Percentiles rank a stretch among this genome's conserved stretches.
These are phyloP conservation scores for Spea multiplicata DNA, from an alignment of 2,113 vertebrate genomes.

Conservation along the genomic window DNA sequence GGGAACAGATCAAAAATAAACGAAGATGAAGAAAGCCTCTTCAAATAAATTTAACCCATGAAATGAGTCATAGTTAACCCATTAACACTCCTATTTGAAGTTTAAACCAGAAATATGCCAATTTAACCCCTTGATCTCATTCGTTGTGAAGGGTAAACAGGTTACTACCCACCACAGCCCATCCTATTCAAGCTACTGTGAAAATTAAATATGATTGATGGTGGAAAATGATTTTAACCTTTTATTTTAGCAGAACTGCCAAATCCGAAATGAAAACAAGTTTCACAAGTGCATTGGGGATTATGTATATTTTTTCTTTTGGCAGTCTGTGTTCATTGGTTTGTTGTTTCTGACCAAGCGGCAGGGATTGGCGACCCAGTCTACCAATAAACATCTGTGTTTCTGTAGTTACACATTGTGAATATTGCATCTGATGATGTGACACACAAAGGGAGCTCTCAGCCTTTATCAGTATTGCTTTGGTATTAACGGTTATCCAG, in stretches of 20 bases:
- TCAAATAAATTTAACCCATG: too few relatives aligned
- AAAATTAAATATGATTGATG: too few relatives aligned
- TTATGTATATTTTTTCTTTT: slow-evolving; percentile 31
- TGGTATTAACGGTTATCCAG: slow-evolving; percentile 75
- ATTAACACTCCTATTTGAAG: too few relatives aligned
- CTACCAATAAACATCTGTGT: slow-evolving; percentile 37
- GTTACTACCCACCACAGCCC: too few relatives aligned
- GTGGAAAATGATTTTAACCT: slow-evolving; percentile 12
- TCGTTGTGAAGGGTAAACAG: too few relatives aligned
- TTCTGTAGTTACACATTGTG: slow-evolving; percentile 30
- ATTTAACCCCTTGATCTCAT: too few relatives aligned
- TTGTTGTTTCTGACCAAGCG: slow-evolving; percentile 42
- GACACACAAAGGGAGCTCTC: not conserved
- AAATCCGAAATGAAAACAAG: slow-evolving; percentile 28
- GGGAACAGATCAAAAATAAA: too few relatives aligned
- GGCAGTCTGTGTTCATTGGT: slow-evolving; percentile 27
- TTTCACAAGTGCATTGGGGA: slow-evolving; percentile 9
- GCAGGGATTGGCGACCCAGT: slow-evolving; percentile 40
- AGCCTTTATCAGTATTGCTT: slow-evolving; percentile 66
- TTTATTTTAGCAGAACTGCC: slow-evolving; percentile 1
- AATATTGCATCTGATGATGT: slow-evolving; percentile 16
- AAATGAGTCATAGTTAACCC: too few relatives aligned
- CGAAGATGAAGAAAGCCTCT: too few relatives aligned
- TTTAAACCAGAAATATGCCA: too few relatives aligned
- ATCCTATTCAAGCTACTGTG: too few relatives aligned